Conservation (phyloP, 2,888 invertebrate genomes). For the Pristionchus maxplancki region DNA sequence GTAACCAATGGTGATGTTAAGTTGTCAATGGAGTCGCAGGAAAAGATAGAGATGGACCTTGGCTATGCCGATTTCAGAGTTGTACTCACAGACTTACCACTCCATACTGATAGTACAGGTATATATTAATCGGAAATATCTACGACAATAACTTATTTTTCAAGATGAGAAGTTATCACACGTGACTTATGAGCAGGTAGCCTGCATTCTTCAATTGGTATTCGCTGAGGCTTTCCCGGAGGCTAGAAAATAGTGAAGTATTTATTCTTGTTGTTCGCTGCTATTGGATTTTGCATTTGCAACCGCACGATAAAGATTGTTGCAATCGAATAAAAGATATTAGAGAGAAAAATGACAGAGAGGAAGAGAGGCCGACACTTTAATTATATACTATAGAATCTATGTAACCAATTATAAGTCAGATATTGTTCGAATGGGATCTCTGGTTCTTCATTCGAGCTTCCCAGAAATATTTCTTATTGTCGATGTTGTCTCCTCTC, state of each 20-base stretch:
- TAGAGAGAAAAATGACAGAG: no score
- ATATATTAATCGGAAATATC: neutral
- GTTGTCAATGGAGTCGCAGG: constrained; percentile 59
- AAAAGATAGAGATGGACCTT: constrained; percentile 65
- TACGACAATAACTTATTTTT: constrained; percentile 13
- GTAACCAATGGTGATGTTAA: constrained; percentile 35
- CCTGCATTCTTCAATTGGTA: constrained; percentile 43
- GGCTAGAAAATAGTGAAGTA: neutral
- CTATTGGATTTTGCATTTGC: no score
- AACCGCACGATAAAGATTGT: no score
- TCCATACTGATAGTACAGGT: constrained; percentile 50
- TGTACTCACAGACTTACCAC: constrained; percentile 61
- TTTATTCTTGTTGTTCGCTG: no score
- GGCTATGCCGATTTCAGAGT: constrained; percentile 68
- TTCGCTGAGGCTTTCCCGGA: neutral
- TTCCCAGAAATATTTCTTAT: no score
- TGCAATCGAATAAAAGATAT: no score
- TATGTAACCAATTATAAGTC: no score
- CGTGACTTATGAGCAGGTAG: constrained; percentile 63
- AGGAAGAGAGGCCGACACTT: no score
- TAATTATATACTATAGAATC: no score
- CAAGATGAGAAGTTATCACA: constrained; percentile 61
- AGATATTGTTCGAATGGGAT: no score
- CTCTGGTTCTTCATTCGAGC: no score
- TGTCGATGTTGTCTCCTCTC: no score